These are phyloP conservation scores for Ptycholaimellus sp. DNA, from an alignment of 2,888 invertebrate species.

Conservation along the genomic window DNA sequence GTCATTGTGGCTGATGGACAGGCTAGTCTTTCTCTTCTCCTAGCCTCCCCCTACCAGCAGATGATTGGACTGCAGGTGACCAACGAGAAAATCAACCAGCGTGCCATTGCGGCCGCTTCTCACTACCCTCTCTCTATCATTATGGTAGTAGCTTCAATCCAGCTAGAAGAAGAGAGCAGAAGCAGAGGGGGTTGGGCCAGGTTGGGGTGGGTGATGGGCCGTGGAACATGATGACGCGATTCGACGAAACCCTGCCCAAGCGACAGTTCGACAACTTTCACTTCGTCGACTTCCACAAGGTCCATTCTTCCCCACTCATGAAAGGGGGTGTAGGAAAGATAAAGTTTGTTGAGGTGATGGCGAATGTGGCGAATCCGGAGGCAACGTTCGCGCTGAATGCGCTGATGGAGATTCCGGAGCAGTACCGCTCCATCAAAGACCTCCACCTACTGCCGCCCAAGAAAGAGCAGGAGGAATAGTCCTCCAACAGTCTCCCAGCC, in stretches of 20 bases:
- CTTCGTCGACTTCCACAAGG: conserved; percentile 32
- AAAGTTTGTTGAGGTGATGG: conserved; percentile 17
- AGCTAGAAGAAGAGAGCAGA: too few species aligned
- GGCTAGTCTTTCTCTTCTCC: conserved; percentile 3
- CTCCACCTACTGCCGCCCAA: conserved; percentile 22
- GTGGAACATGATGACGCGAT: conserved; percentile 33
- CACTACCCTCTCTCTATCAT: conserved; percentile 33
- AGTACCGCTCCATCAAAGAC: conserved; percentile 24
- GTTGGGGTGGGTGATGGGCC: conserved; percentile 35
- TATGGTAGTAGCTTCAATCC: conserved; percentile 15
- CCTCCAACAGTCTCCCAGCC: too few species aligned
- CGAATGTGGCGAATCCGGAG: conserved; percentile 23
- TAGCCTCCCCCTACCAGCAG: neutral
- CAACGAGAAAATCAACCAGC: conserved; percentile 27
- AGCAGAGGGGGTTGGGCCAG: too few species aligned
- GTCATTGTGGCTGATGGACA: conserved; percentile 34
- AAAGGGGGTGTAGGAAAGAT: neutral
- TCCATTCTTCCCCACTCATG: too few species aligned
- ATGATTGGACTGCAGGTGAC: conserved; percentile 17
- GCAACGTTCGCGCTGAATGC: conserved; percentile 32
- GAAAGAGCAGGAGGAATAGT: too few species aligned
- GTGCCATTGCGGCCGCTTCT: conserved; percentile 31
- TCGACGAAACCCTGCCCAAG: conserved; percentile 31
- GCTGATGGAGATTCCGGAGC: conserved; percentile 34
- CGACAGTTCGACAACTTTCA: conserved; percentile 35